Conservation (phyloP, 2,797 vertebrate genomes). For the Lutjanus campechanus region DNA sequence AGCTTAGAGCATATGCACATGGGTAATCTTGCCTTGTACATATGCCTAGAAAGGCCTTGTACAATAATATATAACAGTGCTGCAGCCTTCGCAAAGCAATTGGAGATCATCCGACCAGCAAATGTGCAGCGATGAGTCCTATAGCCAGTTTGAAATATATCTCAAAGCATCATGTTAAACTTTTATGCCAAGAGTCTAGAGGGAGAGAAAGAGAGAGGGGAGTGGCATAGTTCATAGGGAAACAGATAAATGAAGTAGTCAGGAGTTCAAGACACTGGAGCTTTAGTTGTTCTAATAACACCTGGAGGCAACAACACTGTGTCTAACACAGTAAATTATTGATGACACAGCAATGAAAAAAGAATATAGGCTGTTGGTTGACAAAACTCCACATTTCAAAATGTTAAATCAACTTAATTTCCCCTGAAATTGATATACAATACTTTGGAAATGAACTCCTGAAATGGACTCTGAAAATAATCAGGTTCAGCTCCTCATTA, state of each 20-base stretch:
- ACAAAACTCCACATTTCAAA: conserved; percentile 11
- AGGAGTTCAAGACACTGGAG: background rate
- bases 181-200: background rate
- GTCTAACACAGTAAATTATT: conserved; percentile 2
- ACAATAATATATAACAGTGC: too few species aligned
- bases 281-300: background rate
- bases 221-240: too few species aligned
- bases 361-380: background rate
- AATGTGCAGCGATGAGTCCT: too few species aligned
- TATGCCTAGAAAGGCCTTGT: too few species aligned
- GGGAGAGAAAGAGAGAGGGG: background rate
- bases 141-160: too few species aligned
- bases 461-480: conserved; percentile 20
- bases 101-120: too few species aligned
- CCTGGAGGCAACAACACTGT: background rate
- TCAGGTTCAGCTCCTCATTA: conserved; percentile 43
- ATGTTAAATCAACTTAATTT: conserved; percentile 35
- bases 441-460: conserved; percentile 29
- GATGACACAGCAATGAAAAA: background rate
- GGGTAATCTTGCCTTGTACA: too few species aligned
- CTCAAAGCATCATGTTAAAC: too few species aligned
- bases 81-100: too few species aligned
- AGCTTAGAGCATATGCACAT: too few species aligned
- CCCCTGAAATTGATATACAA: conserved; percentile 19
- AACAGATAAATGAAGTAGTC: background rate